Base-by-base conservation (phyloP, 2,113 vertebrate genomes). In the Syngnathoides biaculeatus region DNA sequence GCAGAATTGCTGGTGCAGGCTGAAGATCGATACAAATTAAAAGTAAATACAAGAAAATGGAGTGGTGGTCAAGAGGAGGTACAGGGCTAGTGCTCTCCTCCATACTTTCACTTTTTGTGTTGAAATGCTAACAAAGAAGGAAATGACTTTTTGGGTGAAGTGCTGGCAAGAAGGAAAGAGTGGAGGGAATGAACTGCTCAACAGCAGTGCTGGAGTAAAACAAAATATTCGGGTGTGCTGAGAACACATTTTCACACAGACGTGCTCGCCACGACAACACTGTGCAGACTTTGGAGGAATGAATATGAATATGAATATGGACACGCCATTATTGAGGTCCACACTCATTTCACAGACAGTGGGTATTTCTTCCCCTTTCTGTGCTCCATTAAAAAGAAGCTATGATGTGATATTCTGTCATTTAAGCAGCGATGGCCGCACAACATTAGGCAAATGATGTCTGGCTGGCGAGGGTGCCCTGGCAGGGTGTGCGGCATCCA, bases 1-100 rank as follows among this genome's bases (percentile, higher is more conserved):
- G 87, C 87, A 89, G 89, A 89, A 92, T 88, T 87, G 86, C 90
- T 92, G 91, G 19, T 74, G 80, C 70, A 56, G 80, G 74, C 72
- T 56, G 71, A 80, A 79, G 86, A 94, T 92, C 89, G 80, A 92
- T 92, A 92, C 86, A 94, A 94, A 95, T 95, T 94, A 94, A 94
- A 95, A 93, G 91, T 89, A 94, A 94, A 94, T 93, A 91, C 82
- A 90, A 84, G 64, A 74, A 77, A 68, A 7, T 42, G 59, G 38
- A 61, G n/a, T 40, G 62, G 65, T 71, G 48, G 71, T 30, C 69
- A 85, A 84, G 80, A 60, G 83, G 40, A 55, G 82, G 22, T 62
- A 9, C 11, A 14, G 15, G 6, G 59, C 19, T 5, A 2, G 35
- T 9, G 10, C 35, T n/a, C 59, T 42, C 40, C 38, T 12, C 14